Conservation (phyloP, 1,140 invertebrate species). For the Microplitis mediator region DNA sequence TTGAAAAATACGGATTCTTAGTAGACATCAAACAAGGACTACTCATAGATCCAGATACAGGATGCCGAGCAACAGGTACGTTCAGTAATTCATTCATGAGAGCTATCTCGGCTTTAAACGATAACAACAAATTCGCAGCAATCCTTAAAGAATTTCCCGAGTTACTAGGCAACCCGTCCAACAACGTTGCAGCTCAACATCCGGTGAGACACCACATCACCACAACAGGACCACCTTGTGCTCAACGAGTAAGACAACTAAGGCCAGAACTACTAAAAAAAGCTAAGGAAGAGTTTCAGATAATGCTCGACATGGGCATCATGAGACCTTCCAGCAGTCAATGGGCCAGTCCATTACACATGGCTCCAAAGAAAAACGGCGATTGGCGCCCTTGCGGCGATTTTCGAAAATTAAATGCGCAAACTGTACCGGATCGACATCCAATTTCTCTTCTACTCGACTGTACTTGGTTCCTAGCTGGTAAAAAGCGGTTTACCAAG, state of each 20-base stretch:
- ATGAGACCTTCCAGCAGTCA: conserved; percentile 46
- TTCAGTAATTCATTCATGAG: background rate
- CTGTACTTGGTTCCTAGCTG: conserved; percentile 3
- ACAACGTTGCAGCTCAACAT: background rate
- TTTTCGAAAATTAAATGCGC: conserved; percentile 50
- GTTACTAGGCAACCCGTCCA: background rate
- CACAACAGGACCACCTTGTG: background rate
- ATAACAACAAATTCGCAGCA: background rate
- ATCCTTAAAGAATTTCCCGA: background rate
- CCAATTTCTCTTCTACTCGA: conserved; percentile 41
- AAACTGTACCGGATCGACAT: conserved; percentile 47
- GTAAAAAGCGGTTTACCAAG: conserved; percentile 47
- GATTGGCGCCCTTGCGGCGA: conserved; percentile 50
- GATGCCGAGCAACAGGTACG: background rate
- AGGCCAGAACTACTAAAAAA: conserved; percentile 31
- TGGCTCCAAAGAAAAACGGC: conserved; percentile 52
- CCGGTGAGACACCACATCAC: background rate
- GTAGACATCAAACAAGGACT: conserved; percentile 16
- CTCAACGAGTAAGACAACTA: conserved; percentile 20
- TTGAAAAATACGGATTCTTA: conserved; percentile 17
- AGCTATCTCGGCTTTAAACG: background rate
- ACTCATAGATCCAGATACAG: background rate
- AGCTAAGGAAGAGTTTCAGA: conserved; percentile 39
- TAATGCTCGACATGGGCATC: conserved; percentile 38
- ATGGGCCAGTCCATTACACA: conserved; percentile 55